phyloP scores from a whole-genome alignment of 2,888 invertebrate genomes.

The Drosophila merina region DNA sequence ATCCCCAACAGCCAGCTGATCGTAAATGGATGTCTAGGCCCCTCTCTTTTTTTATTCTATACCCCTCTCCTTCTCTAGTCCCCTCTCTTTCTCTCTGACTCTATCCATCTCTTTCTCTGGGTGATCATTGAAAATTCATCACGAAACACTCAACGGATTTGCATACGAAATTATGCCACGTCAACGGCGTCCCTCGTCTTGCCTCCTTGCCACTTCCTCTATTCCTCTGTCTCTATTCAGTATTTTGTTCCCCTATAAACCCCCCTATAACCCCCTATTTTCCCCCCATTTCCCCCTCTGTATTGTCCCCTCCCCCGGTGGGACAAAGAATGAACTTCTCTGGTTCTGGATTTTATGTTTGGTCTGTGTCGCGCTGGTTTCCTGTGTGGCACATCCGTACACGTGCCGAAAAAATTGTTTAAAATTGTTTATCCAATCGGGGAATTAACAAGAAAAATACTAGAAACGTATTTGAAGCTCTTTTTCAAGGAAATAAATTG shows the following conservation, averaged over 20 bases:
- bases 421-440: neutral
- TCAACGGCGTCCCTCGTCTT: constrained; percentile 2
- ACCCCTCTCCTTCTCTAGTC: too few relatives aligned
- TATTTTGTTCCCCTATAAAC: constrained; percentile 5
- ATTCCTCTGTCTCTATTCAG: constrained; percentile 39
- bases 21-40: constrained; percentile 9
- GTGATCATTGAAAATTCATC: constrained; percentile 65
- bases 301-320: constrained; percentile 14
- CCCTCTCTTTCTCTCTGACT: neutral
- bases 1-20: constrained; percentile 25
- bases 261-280: constrained; percentile 11
- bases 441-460: neutral
- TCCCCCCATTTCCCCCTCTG: constrained; percentile 44
- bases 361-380: constrained; percentile 59
- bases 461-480: neutral
- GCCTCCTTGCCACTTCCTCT: constrained; percentile 48
- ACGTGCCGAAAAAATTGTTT: neutral
- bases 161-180: constrained; percentile 66
- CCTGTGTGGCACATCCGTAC: constrained; percentile 42
- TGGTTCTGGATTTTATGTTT: constrained; percentile 40
- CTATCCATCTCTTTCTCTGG: constrained; percentile 5
- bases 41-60: neutral
- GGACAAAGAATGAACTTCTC: neutral
- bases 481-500: neutral
- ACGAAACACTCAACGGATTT: constrained; percentile 56